Conservation (phyloP, 53 echinoderm and acorn worm genomes). For the Hippasteria phrygiana region DNA sequence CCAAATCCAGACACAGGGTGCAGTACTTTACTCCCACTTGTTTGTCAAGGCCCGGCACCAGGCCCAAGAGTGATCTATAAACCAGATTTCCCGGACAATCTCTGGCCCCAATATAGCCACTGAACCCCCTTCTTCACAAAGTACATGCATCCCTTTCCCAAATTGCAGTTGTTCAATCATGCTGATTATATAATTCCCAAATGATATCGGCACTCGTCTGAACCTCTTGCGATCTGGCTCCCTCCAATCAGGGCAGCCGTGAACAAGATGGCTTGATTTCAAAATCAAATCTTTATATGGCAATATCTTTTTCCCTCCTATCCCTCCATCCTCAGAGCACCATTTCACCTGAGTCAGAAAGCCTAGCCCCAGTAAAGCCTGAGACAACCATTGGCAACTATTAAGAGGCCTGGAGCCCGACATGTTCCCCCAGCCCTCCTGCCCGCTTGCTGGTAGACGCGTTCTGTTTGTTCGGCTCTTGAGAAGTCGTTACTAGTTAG, state of each 20-base stretch:
- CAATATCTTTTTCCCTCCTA: not conserved
- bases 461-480: conserved; percentile 62
- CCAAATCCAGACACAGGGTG: conserved; percentile 20
- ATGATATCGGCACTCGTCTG: conserved; percentile 45
- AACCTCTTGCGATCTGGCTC: conserved; percentile 48
- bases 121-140: conserved; percentile 20
- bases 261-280: conserved; percentile 48
- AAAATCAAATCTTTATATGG: conserved; percentile 38
- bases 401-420: conserved; percentile 57
- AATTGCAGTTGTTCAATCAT: conserved; percentile 38
- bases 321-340: not conserved
- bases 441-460: conserved; percentile 43
- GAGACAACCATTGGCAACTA: conserved; percentile 58
- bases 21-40: not conserved
- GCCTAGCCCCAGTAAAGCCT: conserved; percentile 31
- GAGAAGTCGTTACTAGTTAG: conserved; percentile 69
- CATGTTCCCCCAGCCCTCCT: conserved; percentile 43
- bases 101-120: not conserved
- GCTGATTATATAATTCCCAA: conserved; percentile 43
- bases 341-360: conserved; percentile 55
- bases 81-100: conserved; percentile 16
- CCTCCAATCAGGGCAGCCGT: conserved; percentile 15
- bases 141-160: not conserved
- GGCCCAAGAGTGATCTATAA: conserved; percentile 8
- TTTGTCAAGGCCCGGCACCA: conserved; percentile 1